Evolutionary conservation across 2,113 vertebrate species (phyloP).

Genomic region (Apus apus): DNA sequence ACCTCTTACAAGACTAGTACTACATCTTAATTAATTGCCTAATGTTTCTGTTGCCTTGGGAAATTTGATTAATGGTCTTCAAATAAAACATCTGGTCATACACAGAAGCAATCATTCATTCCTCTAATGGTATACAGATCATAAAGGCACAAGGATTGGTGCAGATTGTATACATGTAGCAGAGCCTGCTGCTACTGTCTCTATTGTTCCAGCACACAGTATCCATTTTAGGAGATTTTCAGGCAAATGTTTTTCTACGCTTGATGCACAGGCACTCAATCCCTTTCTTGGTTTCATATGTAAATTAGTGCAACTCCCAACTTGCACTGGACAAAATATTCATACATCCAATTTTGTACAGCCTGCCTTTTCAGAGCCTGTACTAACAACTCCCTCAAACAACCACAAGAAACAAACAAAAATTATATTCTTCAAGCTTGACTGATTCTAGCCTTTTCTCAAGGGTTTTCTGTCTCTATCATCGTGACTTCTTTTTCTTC

Average conservation of each 20-base stretch:
- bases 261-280: neutral
- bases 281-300: neutral
- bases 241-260: neutral
- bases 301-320: neutral
- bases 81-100: conserved; percentile 27
- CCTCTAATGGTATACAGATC: neutral
- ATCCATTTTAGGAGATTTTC: neutral
- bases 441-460: neutral
- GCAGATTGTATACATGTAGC: neutral
- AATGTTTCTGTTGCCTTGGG: conserved; percentile 30
- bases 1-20: neutral
- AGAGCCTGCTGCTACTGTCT: neutral
- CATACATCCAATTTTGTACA: neutral
- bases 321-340: neutral
- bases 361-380: neutral
- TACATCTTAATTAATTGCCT: conserved; percentile 33
- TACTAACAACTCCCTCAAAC: neutral
- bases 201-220: neutral
- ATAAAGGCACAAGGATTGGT: neutral
- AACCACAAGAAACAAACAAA: neutral
- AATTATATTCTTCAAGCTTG: neutral
- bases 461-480: neutral
- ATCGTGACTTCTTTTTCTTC: neutral
- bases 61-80: conserved; percentile 46
- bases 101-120: conserved; percentile 5